Evolutionary conservation across 2,113 vertebrate genomes (phyloP).

Genomic region (Tinamus guttatus): DNA sequence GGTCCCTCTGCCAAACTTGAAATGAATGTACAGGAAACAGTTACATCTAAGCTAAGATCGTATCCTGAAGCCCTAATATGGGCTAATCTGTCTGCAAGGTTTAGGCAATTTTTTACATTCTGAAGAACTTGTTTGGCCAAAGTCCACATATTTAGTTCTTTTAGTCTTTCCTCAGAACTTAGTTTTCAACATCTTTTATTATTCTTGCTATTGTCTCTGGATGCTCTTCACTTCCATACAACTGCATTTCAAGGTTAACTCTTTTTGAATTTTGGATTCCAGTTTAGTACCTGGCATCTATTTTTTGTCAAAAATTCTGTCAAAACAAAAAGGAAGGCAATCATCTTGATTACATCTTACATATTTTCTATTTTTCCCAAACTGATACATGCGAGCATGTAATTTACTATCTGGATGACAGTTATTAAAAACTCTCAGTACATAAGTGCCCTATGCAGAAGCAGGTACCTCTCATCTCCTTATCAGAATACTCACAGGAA

Average conservation of each 20-base stretch:
- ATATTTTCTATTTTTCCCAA: neutral
- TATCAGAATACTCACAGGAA: neutral
- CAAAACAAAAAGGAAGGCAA: neutral
- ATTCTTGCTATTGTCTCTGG: neutral
- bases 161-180: neutral
- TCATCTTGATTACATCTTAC: neutral
- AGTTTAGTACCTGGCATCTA: neutral
- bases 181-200: neutral
- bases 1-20: neutral
- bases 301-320: neutral
- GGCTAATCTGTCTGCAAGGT: neutral
- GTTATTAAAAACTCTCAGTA: neutral
- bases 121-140: neutral
- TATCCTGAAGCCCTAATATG: neutral
- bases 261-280: neutral
- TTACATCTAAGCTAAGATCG: neutral
- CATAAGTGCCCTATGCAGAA: neutral
- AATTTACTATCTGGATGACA: neutral
- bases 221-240: neutral
- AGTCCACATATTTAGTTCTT: neutral
- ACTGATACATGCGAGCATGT: neutral
- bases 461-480: neutral
- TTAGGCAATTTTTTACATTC: neutral
- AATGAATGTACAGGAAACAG: neutral
- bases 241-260: neutral